Evolutionary conservation across 2,888 invertebrate species (phyloP).

Genomic region (Melanchra persicariae): DNA sequence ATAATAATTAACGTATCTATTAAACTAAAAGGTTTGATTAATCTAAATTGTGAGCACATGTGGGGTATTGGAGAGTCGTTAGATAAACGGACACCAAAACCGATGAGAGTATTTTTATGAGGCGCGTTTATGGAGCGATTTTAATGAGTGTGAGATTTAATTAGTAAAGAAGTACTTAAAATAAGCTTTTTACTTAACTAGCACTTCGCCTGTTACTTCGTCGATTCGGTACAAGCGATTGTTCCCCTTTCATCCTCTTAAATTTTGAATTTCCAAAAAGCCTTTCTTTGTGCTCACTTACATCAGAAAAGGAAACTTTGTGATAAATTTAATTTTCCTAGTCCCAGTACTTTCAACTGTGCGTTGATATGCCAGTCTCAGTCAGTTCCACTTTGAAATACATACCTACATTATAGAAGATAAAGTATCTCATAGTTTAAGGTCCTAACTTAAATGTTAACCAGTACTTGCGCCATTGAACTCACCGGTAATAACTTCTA

Average conservation of each 20-base stretch:
- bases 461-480: conserved; percentile 29
- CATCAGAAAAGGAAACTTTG: too few species aligned
- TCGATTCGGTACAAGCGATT: too few species aligned
- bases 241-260: too few species aligned
- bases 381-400: too few species aligned
- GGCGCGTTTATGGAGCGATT: not conserved
- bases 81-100: not conserved
- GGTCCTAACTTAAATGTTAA: conserved; percentile 11
- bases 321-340: too few species aligned
- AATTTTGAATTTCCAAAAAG: too few species aligned
- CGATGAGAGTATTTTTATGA: conserved; percentile 5
- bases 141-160: not conserved
- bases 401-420: not conserved
- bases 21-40: conserved; percentile 49
- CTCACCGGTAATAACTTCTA: conserved; percentile 35
- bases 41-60: conserved; percentile 39
- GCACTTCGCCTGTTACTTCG: too few species aligned
- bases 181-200: too few species aligned
- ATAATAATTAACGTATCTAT: conserved; percentile 47
- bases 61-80: conserved; percentile 1
- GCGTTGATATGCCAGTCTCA: too few species aligned
- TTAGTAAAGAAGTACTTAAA: too few species aligned
- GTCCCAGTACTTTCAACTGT: too few species aligned
- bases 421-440: not conserved
- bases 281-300: too few species aligned